A percentile compares a stretch with the other conserved stretches of the same genome.
These are phyloP conservation scores for Embidobia sp. DNA, from an alignment of 2,888 invertebrate genomes.

Conservation along the genomic window DNA sequence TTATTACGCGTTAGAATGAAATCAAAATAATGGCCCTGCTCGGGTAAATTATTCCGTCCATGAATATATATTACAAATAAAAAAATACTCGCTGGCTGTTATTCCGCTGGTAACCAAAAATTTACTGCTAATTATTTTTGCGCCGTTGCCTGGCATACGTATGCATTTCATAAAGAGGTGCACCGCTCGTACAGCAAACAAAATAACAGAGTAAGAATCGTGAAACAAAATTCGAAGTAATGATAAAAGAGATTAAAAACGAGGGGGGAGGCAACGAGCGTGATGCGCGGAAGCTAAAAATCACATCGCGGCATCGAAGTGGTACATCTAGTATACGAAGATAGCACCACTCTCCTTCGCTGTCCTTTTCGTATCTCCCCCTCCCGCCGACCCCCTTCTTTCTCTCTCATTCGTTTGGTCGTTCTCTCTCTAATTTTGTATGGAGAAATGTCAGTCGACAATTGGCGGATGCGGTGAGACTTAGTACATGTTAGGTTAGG, in stretches of 20 bases:
- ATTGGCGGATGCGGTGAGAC: constrained; percentile 77
- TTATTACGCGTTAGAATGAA: constrained; percentile 64
- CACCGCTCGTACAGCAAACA: constrained; percentile 32
- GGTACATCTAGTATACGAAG: constrained; percentile 33
- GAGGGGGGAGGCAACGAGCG: constrained; percentile 41
- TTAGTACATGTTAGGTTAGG: constrained; percentile 72
- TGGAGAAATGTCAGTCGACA: constrained; percentile 70
- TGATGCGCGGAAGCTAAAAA: constrained; percentile 51
- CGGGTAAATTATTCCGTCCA: constrained; percentile 48
- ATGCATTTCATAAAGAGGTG: constrained; percentile 42
- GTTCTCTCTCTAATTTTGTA: constrained; percentile 7
- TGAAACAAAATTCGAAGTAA: constrained; percentile 36
- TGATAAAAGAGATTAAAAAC: constrained; percentile 34
- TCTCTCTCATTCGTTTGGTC: neutral
- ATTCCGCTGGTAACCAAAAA: constrained; percentile 66
- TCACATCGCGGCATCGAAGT: constrained; percentile 44
- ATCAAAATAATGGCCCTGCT: constrained; percentile 64
- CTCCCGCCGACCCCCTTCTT: neutral
- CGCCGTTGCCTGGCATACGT: constrained; percentile 37
- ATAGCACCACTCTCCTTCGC: neutral
- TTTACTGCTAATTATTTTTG: constrained; percentile 79
- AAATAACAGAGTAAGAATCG: constrained; percentile 27
- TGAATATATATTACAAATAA: constrained; percentile 63
- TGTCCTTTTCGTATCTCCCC: neutral
- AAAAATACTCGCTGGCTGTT: constrained; percentile 53